Evolutionary conservation across 1,140 invertebrate genomes (phyloP).

Genomic region (Cydia splendana): DNA sequence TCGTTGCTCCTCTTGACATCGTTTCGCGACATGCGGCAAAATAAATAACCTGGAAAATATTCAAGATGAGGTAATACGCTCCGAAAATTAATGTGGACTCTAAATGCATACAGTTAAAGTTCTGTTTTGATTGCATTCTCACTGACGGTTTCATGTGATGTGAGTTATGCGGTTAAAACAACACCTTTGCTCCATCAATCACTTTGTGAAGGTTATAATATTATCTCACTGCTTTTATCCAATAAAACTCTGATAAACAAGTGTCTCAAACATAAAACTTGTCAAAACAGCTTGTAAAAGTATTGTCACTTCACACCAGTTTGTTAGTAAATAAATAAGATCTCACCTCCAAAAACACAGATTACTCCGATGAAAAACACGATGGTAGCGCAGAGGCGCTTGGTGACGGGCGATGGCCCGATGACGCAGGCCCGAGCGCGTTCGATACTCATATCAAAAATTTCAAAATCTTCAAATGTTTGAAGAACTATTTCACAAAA

Average conservation of each 20-base stretch:
- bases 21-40: constrained; percentile 62
- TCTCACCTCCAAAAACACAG: constrained; percentile 69
- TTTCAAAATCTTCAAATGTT: no score
- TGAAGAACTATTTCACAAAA: not conserved
- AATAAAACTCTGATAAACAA: constrained; percentile 16
- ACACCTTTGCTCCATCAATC: constrained; percentile 3
- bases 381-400: constrained; percentile 63
- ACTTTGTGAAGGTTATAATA: constrained; percentile 22
- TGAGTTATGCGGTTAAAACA: constrained; percentile 13
- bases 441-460: constrained; percentile 53
- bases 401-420: constrained; percentile 60
- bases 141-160: not conserved
- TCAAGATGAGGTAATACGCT: constrained; percentile 21
- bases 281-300: not conserved
- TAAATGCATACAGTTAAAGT: not conserved
- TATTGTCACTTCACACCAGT: not conserved
- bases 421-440: constrained; percentile 46
- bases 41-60: constrained; percentile 62
- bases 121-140: not conserved
- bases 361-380: constrained; percentile 66
- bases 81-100: constrained; percentile 13
- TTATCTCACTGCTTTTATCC: not conserved
- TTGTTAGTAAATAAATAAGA: constrained; percentile 46
- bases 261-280: not conserved
- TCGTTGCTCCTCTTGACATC: constrained; percentile 55